phyloP scores from a whole-genome alignment of 2,113 vertebrate genomes.

The Hypocryptadius cinnamomeus region DNA sequence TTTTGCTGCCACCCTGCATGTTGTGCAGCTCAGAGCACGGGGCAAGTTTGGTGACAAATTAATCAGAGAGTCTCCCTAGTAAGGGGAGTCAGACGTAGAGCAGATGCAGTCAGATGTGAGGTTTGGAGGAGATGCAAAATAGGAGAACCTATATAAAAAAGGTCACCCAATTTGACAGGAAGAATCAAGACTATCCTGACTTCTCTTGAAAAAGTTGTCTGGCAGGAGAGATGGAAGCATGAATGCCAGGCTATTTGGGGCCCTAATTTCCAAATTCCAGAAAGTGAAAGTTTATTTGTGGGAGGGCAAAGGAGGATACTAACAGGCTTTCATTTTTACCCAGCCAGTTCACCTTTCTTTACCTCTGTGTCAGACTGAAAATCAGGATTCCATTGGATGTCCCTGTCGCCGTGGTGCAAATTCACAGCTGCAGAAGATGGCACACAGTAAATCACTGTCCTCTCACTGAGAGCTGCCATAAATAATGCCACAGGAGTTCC shows the following conservation, averaged over 20 bases:
- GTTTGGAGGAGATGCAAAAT: neutral
- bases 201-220: neutral
- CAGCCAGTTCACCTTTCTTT: neutral
- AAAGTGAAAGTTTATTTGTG: neutral
- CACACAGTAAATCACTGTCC: slow-evolving; percentile 53
- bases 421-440: slow-evolving; percentile 46
- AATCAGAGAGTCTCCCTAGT: neutral
- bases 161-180: neutral
- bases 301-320: neutral
- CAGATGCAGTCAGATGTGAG: neutral
- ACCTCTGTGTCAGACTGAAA: slow-evolving; percentile 23
- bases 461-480: slow-evolving; percentile 55
- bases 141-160: neutral
- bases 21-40: neutral
- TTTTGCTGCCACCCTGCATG: neutral
- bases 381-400: slow-evolving; percentile 5
- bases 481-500: slow-evolving; percentile 55
- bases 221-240: neutral
- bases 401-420: neutral
- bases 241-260: neutral
- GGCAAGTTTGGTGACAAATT: neutral
- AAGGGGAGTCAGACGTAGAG: neutral
- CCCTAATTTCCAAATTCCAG: neutral
- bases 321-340: neutral
- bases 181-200: neutral